phyloP scores from a whole-genome alignment of 2,797 vertebrate genomes.

The Pangasius mekongensis region DNA sequence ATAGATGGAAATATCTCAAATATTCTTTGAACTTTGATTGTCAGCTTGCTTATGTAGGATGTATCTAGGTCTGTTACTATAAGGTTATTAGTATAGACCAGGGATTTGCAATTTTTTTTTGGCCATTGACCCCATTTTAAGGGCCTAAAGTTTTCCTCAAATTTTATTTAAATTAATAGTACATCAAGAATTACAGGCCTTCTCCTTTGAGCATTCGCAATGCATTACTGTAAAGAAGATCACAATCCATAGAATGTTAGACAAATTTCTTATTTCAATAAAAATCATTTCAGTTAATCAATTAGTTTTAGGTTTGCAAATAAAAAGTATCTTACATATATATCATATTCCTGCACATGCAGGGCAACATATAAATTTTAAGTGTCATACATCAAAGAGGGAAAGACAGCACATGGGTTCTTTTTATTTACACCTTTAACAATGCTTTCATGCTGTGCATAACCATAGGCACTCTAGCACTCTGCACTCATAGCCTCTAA shows the following conservation, averaged over 20 bases:
- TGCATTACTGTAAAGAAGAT: background rate
- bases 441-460: background rate
- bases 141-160: background rate
- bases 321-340: background rate
- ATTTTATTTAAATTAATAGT: background rate
- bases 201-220: background rate
- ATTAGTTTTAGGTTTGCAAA: background rate
- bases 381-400: background rate
- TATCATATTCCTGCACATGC: background rate
- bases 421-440: background rate
- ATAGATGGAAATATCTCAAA: background rate
- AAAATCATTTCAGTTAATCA: background rate
- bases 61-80: background rate
- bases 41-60: background rate
- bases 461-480: background rate
- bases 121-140: background rate
- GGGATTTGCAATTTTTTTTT: background rate
- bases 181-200: background rate
- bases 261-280: background rate
- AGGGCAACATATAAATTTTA: background rate
- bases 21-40: background rate
- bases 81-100: background rate
- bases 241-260: background rate
- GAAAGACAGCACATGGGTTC: background rate
- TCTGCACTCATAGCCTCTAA: background rate